Conservation (phyloP, 2,888 invertebrate genomes). For the Tanypteryx hageni region DNA sequence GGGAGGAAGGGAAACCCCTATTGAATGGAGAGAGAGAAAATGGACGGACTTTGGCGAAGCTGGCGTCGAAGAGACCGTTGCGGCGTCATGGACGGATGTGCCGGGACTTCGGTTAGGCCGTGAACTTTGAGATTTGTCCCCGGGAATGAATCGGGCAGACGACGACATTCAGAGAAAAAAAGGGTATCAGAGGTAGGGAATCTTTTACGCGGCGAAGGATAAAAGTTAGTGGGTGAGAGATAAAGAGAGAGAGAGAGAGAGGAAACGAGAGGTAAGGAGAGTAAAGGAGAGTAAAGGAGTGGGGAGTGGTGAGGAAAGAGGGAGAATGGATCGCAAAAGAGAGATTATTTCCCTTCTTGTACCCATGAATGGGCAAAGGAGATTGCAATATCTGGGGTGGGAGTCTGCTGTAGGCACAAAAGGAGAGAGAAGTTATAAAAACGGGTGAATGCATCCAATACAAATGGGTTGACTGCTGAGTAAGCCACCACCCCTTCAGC, state of each 20-base stretch:
- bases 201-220: no score
- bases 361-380: constrained; percentile 43
- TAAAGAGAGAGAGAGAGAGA: neutral
- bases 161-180: no score
- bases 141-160: no score
- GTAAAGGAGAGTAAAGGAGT: neutral
- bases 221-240: neutral
- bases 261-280: neutral
- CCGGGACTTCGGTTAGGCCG: neutral
- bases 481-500: neutral
- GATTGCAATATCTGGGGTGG: constrained; percentile 44
- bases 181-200: no score
- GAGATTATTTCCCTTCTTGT: constrained; percentile 40
- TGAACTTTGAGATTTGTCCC: no score
- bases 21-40: neutral
- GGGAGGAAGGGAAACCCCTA: neutral
- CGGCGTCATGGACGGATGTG: constrained; percentile 2
- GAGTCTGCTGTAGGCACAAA: constrained; percentile 15
- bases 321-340: constrained; percentile 8
- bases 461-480: constrained; percentile 12
- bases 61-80: neutral
- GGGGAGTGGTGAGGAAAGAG: neutral
- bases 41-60: neutral
- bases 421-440: constrained; percentile 38
- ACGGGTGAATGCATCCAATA: constrained; percentile 48